Evolutionary conservation across 2,888 invertebrate genomes (phyloP).

Genomic region (Sphaerophoria taeniata): DNA sequence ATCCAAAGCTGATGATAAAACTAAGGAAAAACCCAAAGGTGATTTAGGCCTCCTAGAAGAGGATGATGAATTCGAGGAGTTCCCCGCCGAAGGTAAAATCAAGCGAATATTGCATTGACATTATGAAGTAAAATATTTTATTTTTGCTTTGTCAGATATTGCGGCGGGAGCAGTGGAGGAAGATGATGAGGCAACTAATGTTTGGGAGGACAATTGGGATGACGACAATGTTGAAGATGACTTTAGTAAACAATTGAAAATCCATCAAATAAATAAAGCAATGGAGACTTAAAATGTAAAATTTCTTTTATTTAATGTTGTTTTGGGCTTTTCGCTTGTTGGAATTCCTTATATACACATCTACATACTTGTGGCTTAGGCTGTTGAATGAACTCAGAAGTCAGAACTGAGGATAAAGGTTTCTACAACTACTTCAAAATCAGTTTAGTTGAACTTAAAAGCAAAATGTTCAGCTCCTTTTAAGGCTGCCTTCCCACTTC

Average conservation of each 20-base stretch:
- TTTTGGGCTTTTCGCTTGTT: neutral
- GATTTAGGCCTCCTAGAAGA: conserved; percentile 97
- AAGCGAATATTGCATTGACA: no score
- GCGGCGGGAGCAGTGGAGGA: conserved; percentile 92
- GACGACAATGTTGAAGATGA: conserved; percentile 99
- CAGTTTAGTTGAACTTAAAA: no score
- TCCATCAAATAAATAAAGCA: conserved; percentile 80
- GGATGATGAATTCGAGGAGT: conserved; percentile 99
- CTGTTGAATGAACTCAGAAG: no score
- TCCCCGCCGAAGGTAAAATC: conserved; percentile 99
- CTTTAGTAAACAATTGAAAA: conserved; percentile 96
- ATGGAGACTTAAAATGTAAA: conserved; percentile 79
- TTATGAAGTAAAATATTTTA: no score
- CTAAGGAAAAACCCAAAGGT: conserved; percentile 89
- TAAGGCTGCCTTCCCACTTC: no score
- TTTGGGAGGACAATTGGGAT: conserved; percentile 99
- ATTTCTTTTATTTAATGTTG: neutral
- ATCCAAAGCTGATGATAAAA: conserved; percentile 84
- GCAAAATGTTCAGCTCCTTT: no score
- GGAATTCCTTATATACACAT: neutral
- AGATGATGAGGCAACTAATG: conserved; percentile 96
- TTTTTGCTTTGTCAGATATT: conserved; percentile 86
- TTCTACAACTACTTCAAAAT: no score
- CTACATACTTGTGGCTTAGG: neutral
- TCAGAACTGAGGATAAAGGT: no score